phyloP scores from a whole-genome alignment of 2,888 invertebrate genomes.

The Anoncus sp. region DNA sequence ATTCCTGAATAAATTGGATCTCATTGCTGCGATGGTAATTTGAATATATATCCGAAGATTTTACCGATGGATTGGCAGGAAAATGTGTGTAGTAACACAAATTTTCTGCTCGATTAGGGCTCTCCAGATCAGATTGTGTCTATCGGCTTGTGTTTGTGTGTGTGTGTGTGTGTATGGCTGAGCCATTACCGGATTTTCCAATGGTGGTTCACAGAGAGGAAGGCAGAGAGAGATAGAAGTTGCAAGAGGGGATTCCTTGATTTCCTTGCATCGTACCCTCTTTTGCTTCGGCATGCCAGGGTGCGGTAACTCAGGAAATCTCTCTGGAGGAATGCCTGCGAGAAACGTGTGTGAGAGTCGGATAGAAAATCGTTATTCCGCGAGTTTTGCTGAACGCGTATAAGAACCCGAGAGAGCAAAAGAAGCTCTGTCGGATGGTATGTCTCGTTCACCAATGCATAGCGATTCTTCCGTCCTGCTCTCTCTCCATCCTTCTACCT shows the following conservation, averaged over 20 bases:
- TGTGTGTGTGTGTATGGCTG: background rate
- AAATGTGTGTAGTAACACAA: conserved; percentile 21
- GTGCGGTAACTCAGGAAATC: conserved; percentile 12
- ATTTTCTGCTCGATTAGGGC: conserved; percentile 45
- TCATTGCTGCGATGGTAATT: background rate
- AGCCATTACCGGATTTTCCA: conserved; percentile 16
- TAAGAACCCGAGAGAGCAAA: background rate
- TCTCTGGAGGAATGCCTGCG: conserved; percentile 23
- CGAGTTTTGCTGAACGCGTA: conserved; percentile 29
- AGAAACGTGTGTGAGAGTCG: conserved; percentile 45
- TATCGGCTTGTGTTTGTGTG: background rate
- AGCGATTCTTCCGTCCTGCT: conserved; percentile 10
- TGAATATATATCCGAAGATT: background rate
- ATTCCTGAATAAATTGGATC: background rate
- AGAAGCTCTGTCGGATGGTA: background rate
- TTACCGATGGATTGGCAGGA: background rate
- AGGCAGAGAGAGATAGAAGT: conserved; percentile 18
- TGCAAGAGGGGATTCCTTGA: conserved; percentile 42
- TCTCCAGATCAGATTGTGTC: conserved; percentile 27
- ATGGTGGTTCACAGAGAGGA: conserved; percentile 5
- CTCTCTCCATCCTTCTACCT: conserved; percentile 9
- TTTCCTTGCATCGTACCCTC: conserved; percentile 33
- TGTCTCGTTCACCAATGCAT: conserved; percentile 37
- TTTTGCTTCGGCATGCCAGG: conserved; percentile 1
- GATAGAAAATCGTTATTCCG: conserved; percentile 58